Evolutionary conservation across 2,113 vertebrate genomes (phyloP).

Genomic region (Ciconia maguari): DNA sequence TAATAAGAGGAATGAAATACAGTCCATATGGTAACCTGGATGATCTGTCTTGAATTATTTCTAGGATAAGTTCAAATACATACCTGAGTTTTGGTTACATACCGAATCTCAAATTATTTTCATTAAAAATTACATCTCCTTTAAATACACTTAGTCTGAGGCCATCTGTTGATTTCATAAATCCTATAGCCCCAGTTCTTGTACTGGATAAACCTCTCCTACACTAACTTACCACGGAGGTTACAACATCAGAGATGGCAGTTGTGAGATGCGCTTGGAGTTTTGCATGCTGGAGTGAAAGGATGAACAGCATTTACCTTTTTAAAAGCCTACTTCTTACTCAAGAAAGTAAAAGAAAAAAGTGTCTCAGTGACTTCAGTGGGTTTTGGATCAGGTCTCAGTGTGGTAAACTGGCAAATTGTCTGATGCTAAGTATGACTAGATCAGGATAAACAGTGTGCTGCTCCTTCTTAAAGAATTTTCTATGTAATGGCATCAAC

Average conservation of each 20-base stretch:
- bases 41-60: conserved; percentile 58
- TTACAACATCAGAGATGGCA: background rate
- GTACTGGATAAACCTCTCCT: background rate
- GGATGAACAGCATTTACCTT: background rate
- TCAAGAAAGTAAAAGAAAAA: background rate
- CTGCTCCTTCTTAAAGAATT: background rate
- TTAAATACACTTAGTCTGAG: conserved; percentile 56
- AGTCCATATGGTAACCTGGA: conserved; percentile 46
- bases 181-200: background rate
- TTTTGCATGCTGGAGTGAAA: background rate
- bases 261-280: background rate
- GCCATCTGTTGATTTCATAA: conserved; percentile 59
- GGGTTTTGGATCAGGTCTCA: background rate
- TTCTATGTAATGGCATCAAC: background rate
- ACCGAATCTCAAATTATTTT: conserved; percentile 50
- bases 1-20: conserved; percentile 57
- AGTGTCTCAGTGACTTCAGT: background rate
- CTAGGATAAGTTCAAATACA: conserved; percentile 45
- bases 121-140: conserved; percentile 65
- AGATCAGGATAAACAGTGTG: background rate
- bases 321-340: background rate
- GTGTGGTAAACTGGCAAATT: background rate
- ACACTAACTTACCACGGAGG: background rate
- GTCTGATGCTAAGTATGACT: background rate
- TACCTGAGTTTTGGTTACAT: conserved; percentile 51